These are phyloP conservation scores for Calliopsis andreniformis DNA, from an alignment of 1,140 invertebrate genomes.

Conservation along the genomic window DNA sequence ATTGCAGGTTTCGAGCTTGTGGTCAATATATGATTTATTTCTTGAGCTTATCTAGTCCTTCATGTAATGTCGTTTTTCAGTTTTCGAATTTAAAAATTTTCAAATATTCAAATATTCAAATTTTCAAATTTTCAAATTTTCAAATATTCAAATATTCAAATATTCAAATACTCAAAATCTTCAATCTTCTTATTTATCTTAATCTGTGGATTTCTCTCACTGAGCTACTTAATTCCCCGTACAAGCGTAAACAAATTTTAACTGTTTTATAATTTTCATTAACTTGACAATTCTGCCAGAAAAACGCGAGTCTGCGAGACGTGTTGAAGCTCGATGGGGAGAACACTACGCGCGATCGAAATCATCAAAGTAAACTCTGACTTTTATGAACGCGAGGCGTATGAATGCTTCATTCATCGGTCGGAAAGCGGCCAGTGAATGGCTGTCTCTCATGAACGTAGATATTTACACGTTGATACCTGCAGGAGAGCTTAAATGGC, in stretches of 20 bases:
- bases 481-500: constrained; percentile 59
- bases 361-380: constrained; percentile 41
- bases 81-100: too few species aligned
- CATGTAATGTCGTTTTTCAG: too few species aligned
- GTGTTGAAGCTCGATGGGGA: not conserved
- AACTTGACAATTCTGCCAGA: not conserved
- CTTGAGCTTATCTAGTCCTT: too few species aligned
- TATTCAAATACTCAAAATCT: too few species aligned
- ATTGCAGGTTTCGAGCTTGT: too few species aligned
- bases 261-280: not conserved
- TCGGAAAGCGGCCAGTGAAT: constrained; percentile 55
- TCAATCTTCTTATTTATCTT: too few species aligned
- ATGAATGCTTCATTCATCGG: constrained; percentile 67
- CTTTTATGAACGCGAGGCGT: constrained; percentile 45
- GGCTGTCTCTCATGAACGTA: constrained; percentile 59
- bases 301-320: constrained; percentile 12
- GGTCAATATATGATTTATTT: too few species aligned
- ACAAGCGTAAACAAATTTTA: not conserved
- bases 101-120: too few species aligned
- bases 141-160: too few species aligned
- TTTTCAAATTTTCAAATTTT: too few species aligned
- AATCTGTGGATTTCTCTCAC: too few species aligned
- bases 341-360: constrained; percentile 1
- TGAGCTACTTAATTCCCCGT: too few species aligned
- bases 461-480: constrained; percentile 58